Conservation (phyloP, 92 coral and sea anemone species). For the Siderastrea siderea region DNA sequence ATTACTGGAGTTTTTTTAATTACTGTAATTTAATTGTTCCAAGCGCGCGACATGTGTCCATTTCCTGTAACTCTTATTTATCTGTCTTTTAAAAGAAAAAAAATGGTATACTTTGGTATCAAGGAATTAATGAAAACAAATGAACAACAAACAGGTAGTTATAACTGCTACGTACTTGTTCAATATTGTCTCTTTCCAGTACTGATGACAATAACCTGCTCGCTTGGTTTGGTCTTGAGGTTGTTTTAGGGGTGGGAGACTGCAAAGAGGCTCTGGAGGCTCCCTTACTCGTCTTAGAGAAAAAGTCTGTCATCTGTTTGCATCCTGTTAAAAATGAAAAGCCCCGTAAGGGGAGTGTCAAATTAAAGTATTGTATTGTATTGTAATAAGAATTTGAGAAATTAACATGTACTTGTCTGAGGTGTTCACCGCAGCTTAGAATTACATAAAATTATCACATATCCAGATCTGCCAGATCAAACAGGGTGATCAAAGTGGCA, state of each 20-base stretch:
- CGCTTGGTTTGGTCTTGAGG: constrained; percentile 7
- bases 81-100: constrained; percentile 12
- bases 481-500: neutral
- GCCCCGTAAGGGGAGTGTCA: too few species aligned
- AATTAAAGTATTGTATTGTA: too few species aligned
- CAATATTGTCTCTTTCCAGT: constrained; percentile 23
- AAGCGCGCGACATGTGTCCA: constrained; percentile 15
- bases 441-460: constrained; percentile 8
- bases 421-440: neutral
- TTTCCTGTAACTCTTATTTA: constrained; percentile 24
- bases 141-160: neutral
- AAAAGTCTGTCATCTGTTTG: constrained; percentile 19
- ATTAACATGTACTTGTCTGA: neutral
- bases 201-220: constrained; percentile 18
- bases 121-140: neutral
- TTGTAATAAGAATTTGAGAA: neutral
- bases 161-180: neutral
- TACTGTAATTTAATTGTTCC: constrained; percentile 22
- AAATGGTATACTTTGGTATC: neutral
- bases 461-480: constrained; percentile 11
- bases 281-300: neutral
- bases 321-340: constrained; percentile 12
- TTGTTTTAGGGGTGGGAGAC: neutral
- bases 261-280: neutral
- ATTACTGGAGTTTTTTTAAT: too few species aligned